A percentile compares a stretch with the other conserved stretches of the same genome.
phyloP scores from a whole-genome alignment of 1,140 invertebrate species.

The Araneus ventricosus region DNA sequence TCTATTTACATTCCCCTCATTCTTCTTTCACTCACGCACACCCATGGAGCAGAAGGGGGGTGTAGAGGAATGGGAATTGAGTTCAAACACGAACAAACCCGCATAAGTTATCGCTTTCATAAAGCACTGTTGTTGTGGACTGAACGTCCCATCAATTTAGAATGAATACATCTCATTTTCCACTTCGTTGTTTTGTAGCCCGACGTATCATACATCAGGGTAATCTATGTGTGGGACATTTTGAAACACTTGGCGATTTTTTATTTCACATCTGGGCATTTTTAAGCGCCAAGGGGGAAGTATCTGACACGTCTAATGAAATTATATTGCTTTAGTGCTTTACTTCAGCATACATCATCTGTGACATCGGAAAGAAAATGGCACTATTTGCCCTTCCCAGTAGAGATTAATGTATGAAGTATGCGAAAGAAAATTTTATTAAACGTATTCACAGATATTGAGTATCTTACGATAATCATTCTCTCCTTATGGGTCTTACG shows the following conservation, averaged over 20 bases:
- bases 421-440: background rate
- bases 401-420: background rate
- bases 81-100: conserved; percentile 22
- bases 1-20: conserved; percentile 34
- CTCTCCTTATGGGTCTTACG: background rate
- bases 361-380: conserved; percentile 24
- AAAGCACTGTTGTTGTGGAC: background rate
- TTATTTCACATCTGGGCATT: background rate
- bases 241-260: conserved; percentile 25
- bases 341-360: background rate
- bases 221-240: conserved; percentile 3
- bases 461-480: background rate
- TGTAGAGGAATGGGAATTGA: background rate
- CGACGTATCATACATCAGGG: conserved; percentile 29
- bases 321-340: conserved; percentile 43
- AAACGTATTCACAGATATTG: background rate
- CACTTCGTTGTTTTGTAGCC: conserved; percentile 46
- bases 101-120: conserved; percentile 50
- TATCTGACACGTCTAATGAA: conserved; percentile 53
- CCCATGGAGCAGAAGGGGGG: background rate
- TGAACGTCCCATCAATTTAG: conserved; percentile 59
- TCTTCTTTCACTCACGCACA: background rate
- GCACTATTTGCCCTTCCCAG: background rate
- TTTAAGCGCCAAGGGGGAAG: background rate
- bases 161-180: conserved; percentile 60